These are phyloP conservation scores for Naso thynnoides DNA, from an alignment of 2,797 vertebrate species.

Conservation along the genomic window DNA sequence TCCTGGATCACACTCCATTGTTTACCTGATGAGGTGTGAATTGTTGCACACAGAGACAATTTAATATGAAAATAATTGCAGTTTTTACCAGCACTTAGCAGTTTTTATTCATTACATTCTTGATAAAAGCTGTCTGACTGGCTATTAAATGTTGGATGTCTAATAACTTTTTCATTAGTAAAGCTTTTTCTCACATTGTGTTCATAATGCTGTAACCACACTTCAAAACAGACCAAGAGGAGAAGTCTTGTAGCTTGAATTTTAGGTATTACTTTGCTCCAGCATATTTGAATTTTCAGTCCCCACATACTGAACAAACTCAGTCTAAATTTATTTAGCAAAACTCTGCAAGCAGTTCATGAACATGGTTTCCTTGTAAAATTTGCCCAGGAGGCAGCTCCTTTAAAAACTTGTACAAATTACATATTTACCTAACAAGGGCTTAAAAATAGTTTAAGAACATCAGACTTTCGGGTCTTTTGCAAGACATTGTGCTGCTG, in stretches of 20 bases:
- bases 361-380: too few relatives aligned
- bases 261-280: not conserved
- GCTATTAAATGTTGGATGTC: conserved; percentile 27
- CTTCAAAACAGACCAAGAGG: conserved; percentile 8
- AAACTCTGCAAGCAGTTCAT: not conserved
- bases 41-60: conserved; percentile 23
- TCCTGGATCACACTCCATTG: conserved; percentile 29
- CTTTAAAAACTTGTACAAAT: too few relatives aligned
- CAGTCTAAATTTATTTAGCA: not conserved
- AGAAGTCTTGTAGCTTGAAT: not conserved
- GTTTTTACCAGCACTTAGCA: conserved; percentile 14
- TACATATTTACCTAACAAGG: too few relatives aligned
- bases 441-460: too few relatives aligned
- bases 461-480: too few relatives aligned
- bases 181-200: conserved; percentile 7
- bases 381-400: not conserved
- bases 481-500: too few relatives aligned
- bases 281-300: not conserved
- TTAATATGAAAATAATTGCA: conserved; percentile 39
- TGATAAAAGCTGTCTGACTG: conserved; percentile 27
- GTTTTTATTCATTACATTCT: conserved; percentile 35
- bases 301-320: not conserved
- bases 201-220: conserved; percentile 2
- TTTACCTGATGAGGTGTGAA: conserved; percentile 40
- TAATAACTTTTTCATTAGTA: conserved; percentile 22